A percentile compares a stretch with the other conserved stretches of the same genome.
phyloP scores from a whole-genome alignment of 2,888 invertebrate genomes.

The Drosophila acutilabella region DNA sequence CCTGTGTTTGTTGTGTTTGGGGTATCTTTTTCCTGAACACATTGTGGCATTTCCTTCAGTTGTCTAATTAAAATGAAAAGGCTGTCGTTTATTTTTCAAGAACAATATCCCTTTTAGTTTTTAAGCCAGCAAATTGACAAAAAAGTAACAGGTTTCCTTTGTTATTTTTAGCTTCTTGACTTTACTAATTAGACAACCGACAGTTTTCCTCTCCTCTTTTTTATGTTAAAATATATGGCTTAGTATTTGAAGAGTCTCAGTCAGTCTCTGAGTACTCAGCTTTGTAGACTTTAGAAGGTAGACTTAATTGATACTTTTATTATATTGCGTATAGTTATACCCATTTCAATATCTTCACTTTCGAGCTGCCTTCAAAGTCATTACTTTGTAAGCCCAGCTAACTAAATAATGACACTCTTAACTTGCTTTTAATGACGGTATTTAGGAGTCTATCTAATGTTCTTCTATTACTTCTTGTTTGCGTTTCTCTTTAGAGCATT shows the following conservation, averaged over 20 bases:
- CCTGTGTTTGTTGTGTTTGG: conserved; percentile 7
- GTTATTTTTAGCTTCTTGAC: conserved; percentile 38
- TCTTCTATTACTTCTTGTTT: conserved; percentile 2
- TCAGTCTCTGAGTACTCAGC: background rate
- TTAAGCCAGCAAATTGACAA: conserved; percentile 28
- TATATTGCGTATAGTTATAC: no score
- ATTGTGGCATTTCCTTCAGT: conserved; percentile 15
- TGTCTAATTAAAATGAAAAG: conserved; percentile 50
- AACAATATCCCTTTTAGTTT: conserved; percentile 46
- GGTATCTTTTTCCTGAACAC: background rate
- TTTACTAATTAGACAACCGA: conserved; percentile 51
- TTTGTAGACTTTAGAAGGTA: background rate
- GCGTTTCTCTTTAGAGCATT: conserved; percentile 14
- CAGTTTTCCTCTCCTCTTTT: conserved; percentile 1
- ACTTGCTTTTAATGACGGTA: conserved; percentile 1
- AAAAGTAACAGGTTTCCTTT: conserved; percentile 24
- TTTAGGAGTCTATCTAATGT: conserved; percentile 4
- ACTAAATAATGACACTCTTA: background rate
- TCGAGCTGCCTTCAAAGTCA: no score
- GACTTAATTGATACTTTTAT: no score
- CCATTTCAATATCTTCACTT: no score
- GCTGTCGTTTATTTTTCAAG: conserved; percentile 24
- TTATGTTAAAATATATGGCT: conserved; percentile 2
- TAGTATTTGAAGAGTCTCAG: conserved; percentile 1
- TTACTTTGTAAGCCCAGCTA: background rate